Base-by-base conservation (phyloP, 2,888 invertebrate species). In the Cetonia aurata region DNA sequence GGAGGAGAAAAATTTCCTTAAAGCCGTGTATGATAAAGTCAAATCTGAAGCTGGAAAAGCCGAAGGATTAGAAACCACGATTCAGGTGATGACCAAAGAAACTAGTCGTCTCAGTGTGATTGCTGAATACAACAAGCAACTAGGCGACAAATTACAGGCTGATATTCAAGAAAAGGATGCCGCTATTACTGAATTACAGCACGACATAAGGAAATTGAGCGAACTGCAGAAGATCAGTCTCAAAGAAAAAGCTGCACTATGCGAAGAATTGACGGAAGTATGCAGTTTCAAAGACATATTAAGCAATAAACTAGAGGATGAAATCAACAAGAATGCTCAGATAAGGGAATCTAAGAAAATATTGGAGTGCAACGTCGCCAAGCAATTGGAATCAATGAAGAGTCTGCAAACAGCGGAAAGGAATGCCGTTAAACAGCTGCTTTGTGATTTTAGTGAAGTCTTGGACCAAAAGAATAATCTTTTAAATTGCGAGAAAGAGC, bases 111-210 rank as follows among this genome's bases (percentile, higher is more conserved):
- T 84, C 55, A 80, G 80, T 82, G 73, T 83, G 57, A 80, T 83
- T 56, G 83, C 80, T 2, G 83, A 83, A 72, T 84, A 80, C 77
- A 85, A 83, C 72, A 82, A 82, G 73, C 77, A 82, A 74, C 48
- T 83, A 31, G 82, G 82, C 8, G 80, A 82, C 60, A 80, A 81
- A 71, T 72, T 83, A 8, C 81, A 83, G 75, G 68, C 72, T 13
- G 83, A 82, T 74, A 78, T 83, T 0, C 73, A 77, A 25, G 80
- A 81, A 71, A 79, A 78, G 66, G 82, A 84, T 48, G 76, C 74
- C 17, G 77, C 78, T 44, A 84, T 84, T 31, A 67, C 70, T 4
- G 77, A 82, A 56, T 73, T 84, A n/a, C 77, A 80, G 73, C 73
- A 67, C 6, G 82, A 77, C 70, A 74, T 84, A 10, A 79, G 82